Base-by-base conservation (phyloP, 2,797 vertebrate genomes). In the Danio jaintianensis region DNA sequence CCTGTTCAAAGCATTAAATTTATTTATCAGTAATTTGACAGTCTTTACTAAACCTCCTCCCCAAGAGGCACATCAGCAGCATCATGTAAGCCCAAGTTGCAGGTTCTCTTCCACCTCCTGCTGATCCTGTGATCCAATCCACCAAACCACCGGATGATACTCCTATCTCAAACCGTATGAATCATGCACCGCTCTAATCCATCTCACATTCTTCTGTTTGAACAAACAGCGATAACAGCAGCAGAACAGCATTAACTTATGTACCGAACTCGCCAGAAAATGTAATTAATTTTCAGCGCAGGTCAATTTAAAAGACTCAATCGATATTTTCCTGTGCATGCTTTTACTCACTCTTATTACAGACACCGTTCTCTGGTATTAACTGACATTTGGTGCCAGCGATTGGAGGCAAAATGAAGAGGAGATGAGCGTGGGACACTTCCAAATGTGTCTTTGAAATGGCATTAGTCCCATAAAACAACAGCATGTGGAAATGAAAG, bases 391-490 rank as follows among this genome's bases (percentile, higher is more conserved):
- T 73, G 18, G 16, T 68, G 38, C 52, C 45, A 56, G 42, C 22
- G 43, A 16, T 77, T 38, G 42, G 42, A 59, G 52, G 29, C 36
- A 48, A 50, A 59, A 78, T 2, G 8, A 74, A 15, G 50, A 55
- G 48, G 38, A 8, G 56, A 75, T 29, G 59, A 61, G 38, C n/a
- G 2, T 7, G 47, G 77, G 52, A 56, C 40, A 53, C 62, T 43
- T 68, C 68, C 18, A 67, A 68, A 75, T 83, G 64, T 82, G 66
- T 76, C 80, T 87, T 83, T 84, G 75, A 85, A 84, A 85, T 85
- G 71, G 66, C 78, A 81, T 82, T 80, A 84, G 78, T 79, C 36
- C 64, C 45, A 81, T 84, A 83, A 83, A 84, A 76, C 36, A 61
- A 53, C 13, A 71, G 61, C 58, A 12, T 47, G 58, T 52, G 75